Evolutionary conservation across 2,888 invertebrate species (phyloP).

Genomic region (Lasioglossum figueresi): DNA sequence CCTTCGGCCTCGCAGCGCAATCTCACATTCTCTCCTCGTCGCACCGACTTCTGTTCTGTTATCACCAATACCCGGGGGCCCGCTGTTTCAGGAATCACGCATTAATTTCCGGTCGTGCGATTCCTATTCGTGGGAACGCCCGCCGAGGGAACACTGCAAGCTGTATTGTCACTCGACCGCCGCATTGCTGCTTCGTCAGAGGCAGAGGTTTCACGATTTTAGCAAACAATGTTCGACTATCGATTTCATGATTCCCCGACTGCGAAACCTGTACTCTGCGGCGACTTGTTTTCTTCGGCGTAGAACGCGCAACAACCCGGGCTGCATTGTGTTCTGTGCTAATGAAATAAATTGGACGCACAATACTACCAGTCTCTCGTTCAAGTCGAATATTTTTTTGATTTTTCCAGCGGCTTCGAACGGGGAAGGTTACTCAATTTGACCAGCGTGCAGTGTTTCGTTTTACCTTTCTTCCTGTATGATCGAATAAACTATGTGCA

Average conservation of each 20-base stretch:
- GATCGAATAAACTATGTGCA: background rate
- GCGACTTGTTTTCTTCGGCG: background rate
- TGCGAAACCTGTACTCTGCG: background rate
- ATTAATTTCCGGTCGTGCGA: conserved; percentile 32
- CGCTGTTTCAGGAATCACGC: conserved; percentile 77
- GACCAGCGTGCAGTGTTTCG: background rate
- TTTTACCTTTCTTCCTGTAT: background rate
- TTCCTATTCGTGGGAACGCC: conserved; percentile 28
- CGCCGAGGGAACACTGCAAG: background rate
- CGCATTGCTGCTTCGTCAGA: background rate
- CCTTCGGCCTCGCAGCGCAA: conserved; percentile 85
- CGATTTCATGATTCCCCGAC: background rate
- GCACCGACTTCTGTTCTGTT: conserved; percentile 84
- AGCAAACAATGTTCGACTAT: conserved; percentile 8
- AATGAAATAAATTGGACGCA: background rate
- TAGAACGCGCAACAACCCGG: background rate
- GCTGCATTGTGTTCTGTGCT: background rate
- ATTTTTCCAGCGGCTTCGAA: background rate
- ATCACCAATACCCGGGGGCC: conserved; percentile 85
- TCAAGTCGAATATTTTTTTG: background rate
- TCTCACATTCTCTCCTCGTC: conserved; percentile 85
- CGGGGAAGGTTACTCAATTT: background rate
- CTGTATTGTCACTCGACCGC: background rate
- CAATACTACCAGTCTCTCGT: background rate
- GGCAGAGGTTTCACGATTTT: conserved; percentile 11